Percentiles rank a stretch among this genome's conserved stretches.
These are phyloP conservation scores for Chionis minor DNA, from an alignment of 2,113 vertebrate genomes.

Conservation along the genomic window DNA sequence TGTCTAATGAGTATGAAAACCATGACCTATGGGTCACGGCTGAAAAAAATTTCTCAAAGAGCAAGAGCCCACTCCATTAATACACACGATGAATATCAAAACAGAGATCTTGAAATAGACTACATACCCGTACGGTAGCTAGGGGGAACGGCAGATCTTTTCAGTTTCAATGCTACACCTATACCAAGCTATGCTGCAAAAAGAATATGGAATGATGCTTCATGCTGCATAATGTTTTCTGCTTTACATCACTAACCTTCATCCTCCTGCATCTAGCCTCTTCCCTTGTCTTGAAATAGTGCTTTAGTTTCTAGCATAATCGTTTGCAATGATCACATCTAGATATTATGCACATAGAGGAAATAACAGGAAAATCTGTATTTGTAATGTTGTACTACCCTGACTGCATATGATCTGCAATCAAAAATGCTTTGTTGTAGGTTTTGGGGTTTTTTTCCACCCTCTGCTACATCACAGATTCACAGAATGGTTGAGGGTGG, in stretches of 20 bases:
- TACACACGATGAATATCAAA: neutral
- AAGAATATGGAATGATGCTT: neutral
- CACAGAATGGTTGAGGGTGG: neutral
- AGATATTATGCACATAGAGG: neutral
- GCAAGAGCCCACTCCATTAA: neutral
- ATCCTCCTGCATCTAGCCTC: neutral
- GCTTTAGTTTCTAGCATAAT: neutral
- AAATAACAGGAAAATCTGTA: neutral
- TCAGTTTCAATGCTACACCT: neutral
- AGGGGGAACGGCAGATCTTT: neutral
- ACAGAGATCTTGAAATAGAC: neutral
- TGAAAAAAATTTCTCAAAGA: neutral
- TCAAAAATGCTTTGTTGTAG: neutral
- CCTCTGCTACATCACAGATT: neutral
- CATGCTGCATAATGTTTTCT: neutral
- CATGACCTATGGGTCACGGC: neutral
- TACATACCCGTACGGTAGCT: neutral
- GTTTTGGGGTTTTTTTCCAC: neutral
- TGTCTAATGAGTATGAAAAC: neutral
- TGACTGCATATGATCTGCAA: neutral
- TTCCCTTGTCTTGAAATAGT: neutral
- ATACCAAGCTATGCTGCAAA: neutral
- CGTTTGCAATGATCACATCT: neutral
- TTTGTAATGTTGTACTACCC: neutral
- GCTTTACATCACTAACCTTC: neutral